phyloP scores from a whole-genome alignment of 2,797 vertebrate species.

The Benthosema pterotum region DNA sequence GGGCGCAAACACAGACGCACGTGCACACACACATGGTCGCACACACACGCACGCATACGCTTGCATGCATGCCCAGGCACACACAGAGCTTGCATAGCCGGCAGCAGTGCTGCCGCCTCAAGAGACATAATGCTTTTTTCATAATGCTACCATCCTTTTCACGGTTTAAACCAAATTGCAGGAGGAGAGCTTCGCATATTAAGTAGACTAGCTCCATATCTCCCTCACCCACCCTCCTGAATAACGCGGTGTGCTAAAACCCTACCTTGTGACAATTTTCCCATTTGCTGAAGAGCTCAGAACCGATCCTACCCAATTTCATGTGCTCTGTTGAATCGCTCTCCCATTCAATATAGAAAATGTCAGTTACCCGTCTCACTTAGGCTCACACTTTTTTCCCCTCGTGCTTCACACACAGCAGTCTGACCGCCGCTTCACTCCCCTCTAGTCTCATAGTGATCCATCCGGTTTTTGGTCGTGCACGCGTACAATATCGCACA shows the following conservation, averaged over 20 bases:
- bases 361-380: slow-evolving; percentile 21
- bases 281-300: slow-evolving; percentile 27
- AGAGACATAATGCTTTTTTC: slow-evolving; percentile 52
- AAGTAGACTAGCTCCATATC: slow-evolving; percentile 31
- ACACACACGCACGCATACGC: not conserved
- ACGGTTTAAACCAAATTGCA: slow-evolving; percentile 39
- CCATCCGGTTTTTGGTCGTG: slow-evolving; percentile 5
- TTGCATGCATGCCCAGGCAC: slow-evolving; percentile 11
- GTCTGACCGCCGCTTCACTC: not conserved
- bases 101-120: slow-evolving; percentile 47
- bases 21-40: not conserved
- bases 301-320: slow-evolving; percentile 14
- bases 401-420: not conserved
- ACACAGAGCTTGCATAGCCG: slow-evolving; percentile 14
- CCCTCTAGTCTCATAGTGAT: slow-evolving; percentile 15
- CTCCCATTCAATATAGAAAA: slow-evolving; percentile 40
- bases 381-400: not conserved
- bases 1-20: not conserved
- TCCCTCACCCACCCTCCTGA: slow-evolving; percentile 5
- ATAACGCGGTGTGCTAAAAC: slow-evolving; percentile 12
- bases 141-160: slow-evolving; percentile 42
- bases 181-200: slow-evolving; percentile 33
- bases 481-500: too few species aligned
- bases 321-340: slow-evolving; percentile 30
- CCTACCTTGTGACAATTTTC: slow-evolving; percentile 13